phyloP scores from a whole-genome alignment of 2,888 invertebrate genomes.

The Drosophila tripunctata region DNA sequence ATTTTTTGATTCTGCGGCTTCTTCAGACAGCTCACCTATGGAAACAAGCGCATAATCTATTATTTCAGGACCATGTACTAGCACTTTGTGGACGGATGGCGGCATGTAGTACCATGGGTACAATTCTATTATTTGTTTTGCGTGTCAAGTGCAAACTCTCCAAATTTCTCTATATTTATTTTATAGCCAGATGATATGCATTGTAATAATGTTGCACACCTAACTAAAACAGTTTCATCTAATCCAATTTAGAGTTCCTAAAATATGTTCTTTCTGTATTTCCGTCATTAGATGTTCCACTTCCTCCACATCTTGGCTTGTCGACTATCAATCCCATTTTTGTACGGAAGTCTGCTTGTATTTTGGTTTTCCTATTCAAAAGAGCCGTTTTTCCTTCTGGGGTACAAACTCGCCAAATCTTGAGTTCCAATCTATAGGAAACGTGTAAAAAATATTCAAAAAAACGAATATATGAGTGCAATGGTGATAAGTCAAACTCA shows the following conservation, averaged over 20 bases:
- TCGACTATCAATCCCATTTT: neutral
- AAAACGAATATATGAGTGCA: conserved; percentile 1
- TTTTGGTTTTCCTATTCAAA: neutral
- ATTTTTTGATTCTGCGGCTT: conserved; percentile 8
- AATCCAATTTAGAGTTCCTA: conserved; percentile 3
- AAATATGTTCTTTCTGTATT: conserved; percentile 10
- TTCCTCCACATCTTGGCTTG: conserved; percentile 4
- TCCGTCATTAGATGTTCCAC: conserved; percentile 5
- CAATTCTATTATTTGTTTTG: neutral
- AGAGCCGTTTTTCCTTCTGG: neutral
- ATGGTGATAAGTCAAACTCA: neutral
- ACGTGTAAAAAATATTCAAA: conserved; percentile 2
- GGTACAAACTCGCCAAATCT: conserved; percentile 2
- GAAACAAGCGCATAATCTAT: neutral
- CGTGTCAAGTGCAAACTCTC: neutral
- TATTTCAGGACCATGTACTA: neutral
- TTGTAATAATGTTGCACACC: conserved; percentile 15
- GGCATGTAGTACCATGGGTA: neutral
- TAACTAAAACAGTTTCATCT: neutral
- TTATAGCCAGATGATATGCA: conserved; percentile 17
- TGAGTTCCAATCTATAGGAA: neutral
- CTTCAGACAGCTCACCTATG: conserved; percentile 7
- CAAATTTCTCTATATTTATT: neutral
- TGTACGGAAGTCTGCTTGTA: neutral
- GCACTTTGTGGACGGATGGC: neutral